Percentiles rank a stretch among this genome's conserved stretches.
Conservation (phyloP, 2,113 vertebrate genomes). For the Tenebrosternarchus preto region DNA sequence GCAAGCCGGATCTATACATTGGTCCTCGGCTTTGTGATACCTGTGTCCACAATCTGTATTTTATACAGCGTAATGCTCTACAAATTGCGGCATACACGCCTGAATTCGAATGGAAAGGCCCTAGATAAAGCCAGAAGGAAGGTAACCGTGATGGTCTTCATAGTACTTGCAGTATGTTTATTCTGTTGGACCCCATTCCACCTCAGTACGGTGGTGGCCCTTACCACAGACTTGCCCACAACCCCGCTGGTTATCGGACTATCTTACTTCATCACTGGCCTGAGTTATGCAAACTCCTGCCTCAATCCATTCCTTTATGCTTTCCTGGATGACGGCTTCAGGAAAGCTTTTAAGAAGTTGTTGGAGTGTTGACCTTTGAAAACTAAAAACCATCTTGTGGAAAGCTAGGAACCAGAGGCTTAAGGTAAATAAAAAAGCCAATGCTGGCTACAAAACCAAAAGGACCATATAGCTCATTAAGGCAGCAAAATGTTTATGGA, state of each 20-base stretch:
- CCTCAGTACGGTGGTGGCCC: conserved; percentile 74
- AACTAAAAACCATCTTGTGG: too few species aligned
- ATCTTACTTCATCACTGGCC: conserved; percentile 77
- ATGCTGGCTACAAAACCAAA: too few species aligned
- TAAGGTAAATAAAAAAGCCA: neutral
- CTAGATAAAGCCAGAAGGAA: conserved; percentile 77
- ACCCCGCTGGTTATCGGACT: conserved; percentile 72
- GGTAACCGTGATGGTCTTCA: conserved; percentile 76
- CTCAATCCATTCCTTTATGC: conserved; percentile 76
- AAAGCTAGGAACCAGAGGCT: neutral
- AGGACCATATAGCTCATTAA: too few species aligned
- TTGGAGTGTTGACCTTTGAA: conserved; percentile 42
- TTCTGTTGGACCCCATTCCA: conserved; percentile 80
- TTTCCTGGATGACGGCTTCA: conserved; percentile 77
- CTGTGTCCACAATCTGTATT: conserved; percentile 71
- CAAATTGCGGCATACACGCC: conserved; percentile 61
- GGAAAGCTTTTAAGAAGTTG: conserved; percentile 70
- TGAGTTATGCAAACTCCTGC: conserved; percentile 79
- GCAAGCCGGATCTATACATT: conserved; percentile 75
- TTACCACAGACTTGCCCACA: conserved; percentile 75
- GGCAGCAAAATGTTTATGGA: too few species aligned
- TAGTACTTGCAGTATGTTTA: conserved; percentile 75
- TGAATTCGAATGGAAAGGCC: conserved; percentile 67
- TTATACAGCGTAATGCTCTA: conserved; percentile 74
- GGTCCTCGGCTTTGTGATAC: conserved; percentile 74